Percentiles rank a stretch among this genome's conserved stretches.
These are phyloP conservation scores for Mythimna pallens DNA, from an alignment of 2,888 invertebrate species.

Conservation along the genomic window DNA sequence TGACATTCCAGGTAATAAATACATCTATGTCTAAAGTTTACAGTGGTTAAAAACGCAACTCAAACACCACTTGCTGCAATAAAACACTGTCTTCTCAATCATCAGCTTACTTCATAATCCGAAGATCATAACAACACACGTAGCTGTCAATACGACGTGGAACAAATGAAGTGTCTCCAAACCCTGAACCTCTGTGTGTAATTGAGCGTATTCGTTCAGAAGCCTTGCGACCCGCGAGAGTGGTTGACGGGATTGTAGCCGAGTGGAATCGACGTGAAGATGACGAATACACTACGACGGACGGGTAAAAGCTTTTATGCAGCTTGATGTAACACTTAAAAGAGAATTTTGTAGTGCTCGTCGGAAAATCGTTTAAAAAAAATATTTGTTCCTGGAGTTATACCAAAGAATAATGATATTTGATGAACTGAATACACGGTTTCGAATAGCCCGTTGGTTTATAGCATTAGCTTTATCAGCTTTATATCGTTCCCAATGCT, in stretches of 20 bases:
- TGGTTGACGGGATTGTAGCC: conserved; percentile 27
- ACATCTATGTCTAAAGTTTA: too few species aligned
- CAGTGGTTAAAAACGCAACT: too few species aligned
- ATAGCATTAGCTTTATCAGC: neutral
- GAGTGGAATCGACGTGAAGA: conserved; percentile 34
- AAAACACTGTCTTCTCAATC: too few species aligned
- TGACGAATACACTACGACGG: conserved; percentile 19
- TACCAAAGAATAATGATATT: neutral
- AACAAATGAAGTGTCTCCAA: conserved; percentile 28
- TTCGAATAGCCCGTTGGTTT: neutral
- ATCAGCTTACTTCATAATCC: conserved; percentile 7
- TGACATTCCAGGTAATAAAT: too few species aligned
- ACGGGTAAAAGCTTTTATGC: conserved; percentile 43
- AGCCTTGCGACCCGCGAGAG: conserved; percentile 21
- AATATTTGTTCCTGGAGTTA: neutral
- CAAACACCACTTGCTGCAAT: too few species aligned
- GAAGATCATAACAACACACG: conserved; percentile 5
- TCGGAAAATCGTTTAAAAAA: neutral
- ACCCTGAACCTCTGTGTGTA: conserved; percentile 43
- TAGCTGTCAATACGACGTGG: conserved; percentile 5
- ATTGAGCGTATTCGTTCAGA: conserved; percentile 50
- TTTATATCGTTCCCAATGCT: neutral
- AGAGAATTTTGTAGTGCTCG: neutral
- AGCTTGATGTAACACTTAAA: conserved; percentile 14
- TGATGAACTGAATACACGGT: neutral